These are phyloP conservation scores for Calephelis perditalis DNA, from an alignment of 2,888 invertebrate genomes.

Conservation along the genomic window DNA sequence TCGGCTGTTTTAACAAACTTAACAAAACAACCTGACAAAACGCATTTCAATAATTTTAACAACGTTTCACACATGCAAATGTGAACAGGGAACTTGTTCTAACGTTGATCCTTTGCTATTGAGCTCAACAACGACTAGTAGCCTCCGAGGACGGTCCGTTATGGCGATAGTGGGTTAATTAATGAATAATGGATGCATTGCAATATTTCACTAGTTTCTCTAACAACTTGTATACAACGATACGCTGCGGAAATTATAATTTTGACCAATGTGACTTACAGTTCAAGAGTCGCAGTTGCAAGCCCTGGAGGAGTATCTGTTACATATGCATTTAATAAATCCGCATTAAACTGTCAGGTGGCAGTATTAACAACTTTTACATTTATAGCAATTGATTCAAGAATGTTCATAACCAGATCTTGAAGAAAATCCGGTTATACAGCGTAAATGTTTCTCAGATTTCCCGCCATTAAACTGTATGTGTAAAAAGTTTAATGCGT, in stretches of 20 bases:
- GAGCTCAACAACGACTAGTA: slow-evolving; percentile 30
- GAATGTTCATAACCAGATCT: slow-evolving; percentile 41
- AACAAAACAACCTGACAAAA: too few relatives aligned
- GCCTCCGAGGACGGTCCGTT: slow-evolving; percentile 46
- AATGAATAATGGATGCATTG: slow-evolving; percentile 64
- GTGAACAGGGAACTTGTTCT: slow-evolving; percentile 21
- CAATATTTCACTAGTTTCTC: slow-evolving; percentile 61
- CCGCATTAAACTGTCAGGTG: slow-evolving; percentile 30
- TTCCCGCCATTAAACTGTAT: slow-evolving; percentile 43
- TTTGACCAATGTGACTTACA: slow-evolving; percentile 35
- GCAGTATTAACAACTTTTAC: slow-evolving; percentile 46
- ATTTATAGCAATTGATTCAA: slow-evolving; percentile 42
- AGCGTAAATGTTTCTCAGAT: slow-evolving; percentile 52
- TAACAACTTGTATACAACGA: slow-evolving; percentile 36
- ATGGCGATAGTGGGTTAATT: slow-evolving; percentile 60
- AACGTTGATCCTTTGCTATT: slow-evolving; percentile 30
- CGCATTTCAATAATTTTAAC: not conserved
- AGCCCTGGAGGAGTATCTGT: slow-evolving; percentile 26
- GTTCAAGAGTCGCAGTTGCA: slow-evolving; percentile 21
- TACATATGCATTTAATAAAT: slow-evolving; percentile 28
- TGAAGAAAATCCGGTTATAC: slow-evolving; percentile 36
- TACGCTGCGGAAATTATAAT: slow-evolving; percentile 38
- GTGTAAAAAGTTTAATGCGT: slow-evolving; percentile 52
- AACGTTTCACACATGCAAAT: slow-evolving; percentile 9
- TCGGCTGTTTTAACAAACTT: too few relatives aligned